Conservation (phyloP, 2,797 vertebrate genomes). For the Sebastes taczanowskii region DNA sequence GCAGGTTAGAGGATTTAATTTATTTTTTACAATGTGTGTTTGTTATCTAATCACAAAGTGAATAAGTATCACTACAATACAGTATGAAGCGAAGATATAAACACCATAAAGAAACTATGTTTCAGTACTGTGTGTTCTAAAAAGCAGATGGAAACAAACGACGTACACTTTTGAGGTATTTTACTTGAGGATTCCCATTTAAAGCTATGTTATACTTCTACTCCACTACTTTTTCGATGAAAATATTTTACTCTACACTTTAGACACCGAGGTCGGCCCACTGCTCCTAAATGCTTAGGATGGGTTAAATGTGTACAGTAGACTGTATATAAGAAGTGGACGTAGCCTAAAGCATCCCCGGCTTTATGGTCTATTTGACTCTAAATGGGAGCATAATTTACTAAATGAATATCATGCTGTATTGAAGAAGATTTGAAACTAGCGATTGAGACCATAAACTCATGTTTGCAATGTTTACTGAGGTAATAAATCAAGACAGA, state of each 20-base stretch:
- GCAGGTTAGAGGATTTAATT: neutral
- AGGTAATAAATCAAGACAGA: too few relatives aligned
- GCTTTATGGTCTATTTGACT: too few relatives aligned
- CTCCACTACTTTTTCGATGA: neutral
- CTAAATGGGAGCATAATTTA: too few relatives aligned
- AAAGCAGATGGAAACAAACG: neutral
- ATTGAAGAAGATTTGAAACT: too few relatives aligned
- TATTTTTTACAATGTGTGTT: neutral
- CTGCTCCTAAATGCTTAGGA: too few relatives aligned
- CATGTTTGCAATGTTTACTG: too few relatives aligned
- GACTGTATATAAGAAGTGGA: too few relatives aligned
- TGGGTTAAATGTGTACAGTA: too few relatives aligned
- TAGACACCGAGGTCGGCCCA: neutral
- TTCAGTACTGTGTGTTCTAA: neutral
- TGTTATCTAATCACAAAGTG: neutral
- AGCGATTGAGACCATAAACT: too few relatives aligned
- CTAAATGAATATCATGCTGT: too few relatives aligned
- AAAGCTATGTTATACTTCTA: neutral
- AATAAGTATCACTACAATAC: neutral
- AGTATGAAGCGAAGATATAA: neutral
- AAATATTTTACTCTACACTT: neutral
- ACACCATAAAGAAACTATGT: neutral
- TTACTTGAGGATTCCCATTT: neutral
- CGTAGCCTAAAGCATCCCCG: too few relatives aligned
- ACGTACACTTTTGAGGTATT: neutral